Evolutionary conservation across 2,113 vertebrate genomes (phyloP).

Genomic region (Pagrus major): DNA sequence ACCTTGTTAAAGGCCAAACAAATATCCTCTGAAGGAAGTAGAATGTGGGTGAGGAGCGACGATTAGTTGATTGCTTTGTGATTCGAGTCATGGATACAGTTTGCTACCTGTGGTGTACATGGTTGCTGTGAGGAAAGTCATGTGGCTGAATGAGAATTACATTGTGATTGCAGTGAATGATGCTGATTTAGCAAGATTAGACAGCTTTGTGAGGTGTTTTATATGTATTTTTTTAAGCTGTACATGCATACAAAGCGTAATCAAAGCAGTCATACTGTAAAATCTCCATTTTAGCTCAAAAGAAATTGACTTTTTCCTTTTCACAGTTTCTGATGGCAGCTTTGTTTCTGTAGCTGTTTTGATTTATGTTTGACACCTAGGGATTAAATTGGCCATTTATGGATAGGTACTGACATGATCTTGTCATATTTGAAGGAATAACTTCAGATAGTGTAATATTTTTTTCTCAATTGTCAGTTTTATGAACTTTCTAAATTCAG

Average conservation of each 20-base stretch:
- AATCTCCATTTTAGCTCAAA: not conserved
- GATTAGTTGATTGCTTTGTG: constrained; percentile 58
- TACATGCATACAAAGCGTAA: not conserved
- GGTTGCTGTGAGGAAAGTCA: constrained; percentile 17
- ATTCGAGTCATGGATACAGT: constrained; percentile 42
- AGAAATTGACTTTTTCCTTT: not conserved
- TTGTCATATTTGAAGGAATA: constrained; percentile 35
- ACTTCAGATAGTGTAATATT: constrained; percentile 21
- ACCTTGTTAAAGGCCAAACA: constrained; percentile 37
- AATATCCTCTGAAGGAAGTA: constrained; percentile 21
- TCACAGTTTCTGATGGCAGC: not conserved
- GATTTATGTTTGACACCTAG: constrained; percentile 29
- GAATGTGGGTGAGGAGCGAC: not conserved
- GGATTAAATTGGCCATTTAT: constrained; percentile 39
- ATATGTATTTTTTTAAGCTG: not conserved
- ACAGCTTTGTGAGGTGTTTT: constrained; percentile 3
- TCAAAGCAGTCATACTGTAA: not conserved
- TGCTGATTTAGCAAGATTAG: constrained; percentile 13
- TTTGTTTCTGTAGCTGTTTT: constrained; percentile 27
- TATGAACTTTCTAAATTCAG: constrained; percentile 24
- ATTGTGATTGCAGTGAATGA: constrained; percentile 36
- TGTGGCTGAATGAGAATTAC: constrained; percentile 39
- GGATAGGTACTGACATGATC: not conserved
- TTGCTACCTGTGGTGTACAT: constrained; percentile 49
- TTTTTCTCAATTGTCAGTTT: constrained; percentile 35